Conservation (phyloP, 1,140 invertebrate genomes). For the Drosophila cardini region DNA sequence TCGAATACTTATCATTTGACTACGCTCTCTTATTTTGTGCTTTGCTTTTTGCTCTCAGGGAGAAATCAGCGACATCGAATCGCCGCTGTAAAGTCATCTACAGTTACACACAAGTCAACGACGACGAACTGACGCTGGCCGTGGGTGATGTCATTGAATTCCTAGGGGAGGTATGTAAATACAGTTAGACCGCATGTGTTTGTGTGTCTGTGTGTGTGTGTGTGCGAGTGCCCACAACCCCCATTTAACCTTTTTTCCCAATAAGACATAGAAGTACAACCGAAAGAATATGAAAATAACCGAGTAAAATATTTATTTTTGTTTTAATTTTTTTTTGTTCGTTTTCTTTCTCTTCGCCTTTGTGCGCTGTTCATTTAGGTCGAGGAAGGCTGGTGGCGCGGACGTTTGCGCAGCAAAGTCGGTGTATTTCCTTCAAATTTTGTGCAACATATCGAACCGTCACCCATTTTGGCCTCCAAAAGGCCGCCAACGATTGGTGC, state of each 20-base stretch:
- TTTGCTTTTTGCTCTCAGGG: slow-evolving; percentile 65
- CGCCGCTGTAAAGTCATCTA: slow-evolving; percentile 93
- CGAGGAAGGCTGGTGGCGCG: slow-evolving; percentile 96
- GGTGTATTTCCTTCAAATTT: slow-evolving; percentile 98
- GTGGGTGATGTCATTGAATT: slow-evolving; percentile 95
- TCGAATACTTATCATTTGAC: slow-evolving; percentile 11
- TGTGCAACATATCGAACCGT: slow-evolving; percentile 89
- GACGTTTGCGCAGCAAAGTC: slow-evolving; percentile 89
- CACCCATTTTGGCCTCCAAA: slow-evolving; percentile 80
- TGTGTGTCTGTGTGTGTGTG: background rate
- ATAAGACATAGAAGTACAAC: slow-evolving; percentile 50
- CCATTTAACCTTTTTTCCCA: slow-evolving; percentile 76
- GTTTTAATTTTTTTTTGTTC: slow-evolving; percentile 20
- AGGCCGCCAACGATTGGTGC: slow-evolving; percentile 77
- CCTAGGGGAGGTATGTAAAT: slow-evolving; percentile 90
- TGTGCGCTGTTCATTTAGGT: slow-evolving; percentile 74
- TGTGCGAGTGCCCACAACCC: background rate
- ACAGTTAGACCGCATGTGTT: slow-evolving; percentile 33
- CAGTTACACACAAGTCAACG: slow-evolving; percentile 95
- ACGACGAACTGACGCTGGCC: slow-evolving; percentile 94
- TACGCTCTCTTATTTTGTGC: slow-evolving; percentile 20
- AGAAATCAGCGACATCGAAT: slow-evolving; percentile 85
- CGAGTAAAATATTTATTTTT: slow-evolving; percentile 33
- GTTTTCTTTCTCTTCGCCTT: slow-evolving; percentile 33
- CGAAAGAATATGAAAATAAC: slow-evolving; percentile 1